Percentiles rank a stretch among this genome's conserved stretches.
These are phyloP conservation scores for Lepidonotus clava DNA, from an alignment of 2,888 invertebrate genomes.

Conservation along the genomic window DNA sequence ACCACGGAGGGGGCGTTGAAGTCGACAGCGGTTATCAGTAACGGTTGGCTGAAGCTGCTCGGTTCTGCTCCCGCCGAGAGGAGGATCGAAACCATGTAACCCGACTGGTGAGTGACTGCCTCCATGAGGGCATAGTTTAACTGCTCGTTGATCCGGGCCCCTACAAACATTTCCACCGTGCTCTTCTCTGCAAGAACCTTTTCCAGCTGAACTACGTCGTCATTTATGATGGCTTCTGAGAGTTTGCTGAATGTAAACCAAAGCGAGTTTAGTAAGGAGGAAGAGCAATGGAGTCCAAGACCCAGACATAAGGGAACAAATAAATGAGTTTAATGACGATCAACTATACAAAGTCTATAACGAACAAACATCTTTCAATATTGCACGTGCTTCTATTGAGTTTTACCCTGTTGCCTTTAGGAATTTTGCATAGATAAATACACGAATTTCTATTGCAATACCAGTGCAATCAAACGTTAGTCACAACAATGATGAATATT, in stretches of 20 bases:
- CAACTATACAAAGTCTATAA: no score
- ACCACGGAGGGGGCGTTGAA: slow-evolving; percentile 33
- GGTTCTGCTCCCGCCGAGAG: not conserved
- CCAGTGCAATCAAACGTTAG: no score
- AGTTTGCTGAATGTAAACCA: slow-evolving; percentile 1
- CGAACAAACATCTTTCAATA: no score
- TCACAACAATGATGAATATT: no score
- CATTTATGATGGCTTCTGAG: not conserved
- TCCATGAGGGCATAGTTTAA: slow-evolving; percentile 35
- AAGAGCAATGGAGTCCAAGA: not conserved
- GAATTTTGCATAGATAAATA: not conserved
- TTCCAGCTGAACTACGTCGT: not conserved
- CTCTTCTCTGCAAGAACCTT: slow-evolving; percentile 11
- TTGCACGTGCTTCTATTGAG: not conserved
- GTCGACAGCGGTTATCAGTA: slow-evolving; percentile 36
- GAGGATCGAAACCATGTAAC: not conserved
- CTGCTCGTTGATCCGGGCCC: slow-evolving; percentile 7
- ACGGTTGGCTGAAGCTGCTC: slow-evolving; percentile 1
- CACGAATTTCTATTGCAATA: no score
- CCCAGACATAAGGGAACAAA: not conserved
- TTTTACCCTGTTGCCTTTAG: not conserved
- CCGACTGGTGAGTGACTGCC: slow-evolving; percentile 37
- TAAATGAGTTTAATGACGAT: no score
- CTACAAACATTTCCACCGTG: not conserved
- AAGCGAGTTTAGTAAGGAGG: not conserved